Evolutionary conservation across 2,113 vertebrate species (phyloP), one percentile per base, ranked within the genome.

Genomic region (Penelope pileata): DNA sequence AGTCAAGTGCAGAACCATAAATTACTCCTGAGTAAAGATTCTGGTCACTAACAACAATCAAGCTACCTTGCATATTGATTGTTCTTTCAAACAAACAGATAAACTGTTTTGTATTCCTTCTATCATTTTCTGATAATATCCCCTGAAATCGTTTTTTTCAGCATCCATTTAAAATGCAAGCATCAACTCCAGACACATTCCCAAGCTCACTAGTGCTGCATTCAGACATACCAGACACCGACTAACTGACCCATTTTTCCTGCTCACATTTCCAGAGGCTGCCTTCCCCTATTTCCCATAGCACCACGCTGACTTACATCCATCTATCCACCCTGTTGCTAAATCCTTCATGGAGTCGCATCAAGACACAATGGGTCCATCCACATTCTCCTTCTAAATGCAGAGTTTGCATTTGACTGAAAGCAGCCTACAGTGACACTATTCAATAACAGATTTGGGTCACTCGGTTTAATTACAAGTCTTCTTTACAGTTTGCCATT

Each of bases 221-320:
- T 77, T 86, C 81, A 83, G 47, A 72, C 12, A n/a, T 10, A 53
- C 27, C 72, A 69, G 58, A 67, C 74, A 67, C 12, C 3, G 0
- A 75, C 17, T 32, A 66, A 78, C 50, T 70, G 64, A 90, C 75
- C 69, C 36, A 50, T 78, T 92, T 77, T 86, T 81, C 27, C 40
- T 63, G 47, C 42, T 83, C 42, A 81, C 47, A 81, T 36, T 75
- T 10, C 26, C 83, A 89, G 38, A 82, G 53, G 36, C 30, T 59
- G 54, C 40, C 36, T 69, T 21, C 17, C 7, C 67, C 86, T 86
- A 83, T 66, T 58, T 76, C 27, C 79, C 40, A 23, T 12, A 74
- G 30, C n/a, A 70, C 69, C 67, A 62, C 1, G 1, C 42, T 45
- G 74, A 73, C 27, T 90, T 58, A 27, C 58, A 62, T 27, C n/a